Base-by-base conservation (phyloP, 2,113 vertebrate genomes). In the Parus major region DNA sequence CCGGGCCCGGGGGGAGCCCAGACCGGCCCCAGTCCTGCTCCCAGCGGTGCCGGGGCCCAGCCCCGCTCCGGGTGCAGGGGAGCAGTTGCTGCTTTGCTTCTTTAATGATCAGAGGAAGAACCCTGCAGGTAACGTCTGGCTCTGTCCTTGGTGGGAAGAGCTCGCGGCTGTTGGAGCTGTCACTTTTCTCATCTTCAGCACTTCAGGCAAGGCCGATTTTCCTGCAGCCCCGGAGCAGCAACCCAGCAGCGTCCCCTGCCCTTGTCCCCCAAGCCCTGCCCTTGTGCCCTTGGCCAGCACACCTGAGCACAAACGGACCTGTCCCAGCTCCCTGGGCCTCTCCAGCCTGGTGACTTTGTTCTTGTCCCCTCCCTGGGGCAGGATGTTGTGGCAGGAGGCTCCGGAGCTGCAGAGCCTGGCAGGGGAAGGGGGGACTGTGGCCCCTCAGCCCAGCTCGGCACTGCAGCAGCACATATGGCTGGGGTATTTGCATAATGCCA, bases 341-440 rank as follows among this genome's bases (percentile, higher is more conserved):
- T 47, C 41, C 91, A 28, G 3, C 61, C 47, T 28, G 16, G 5
- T 42, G 59, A 0, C 2, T 56, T 28, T 8, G 2, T 14, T 65
- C 35, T 17, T 4, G 1, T 15, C 28, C 9, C 8, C 15, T 19
- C 52, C 6, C 49, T 0, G 0, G 2, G 23, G 4, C 6, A 0
- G 0, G 2, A 23, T 1, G 1, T 0, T 0, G 15, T 2, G 61
- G 7, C 1, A 10, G 85, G 70, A 7, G 21, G 2, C 15, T 4
- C 47, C 52, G 6, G 69, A 0, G 15, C 60, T 24, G 50, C 39
- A 39, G 25, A 36, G 35, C 20, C 39, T 41, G 78, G 12, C 0
- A 2, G 78, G 61, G 12, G 12, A 1, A 1, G 7, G 47, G 47
- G 86, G 29, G 82, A 41, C 10, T 2, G 29, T 9, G 92, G 65